phyloP scores from a whole-genome alignment of 2,888 invertebrate species.

The Xestia sexstrigata region DNA sequence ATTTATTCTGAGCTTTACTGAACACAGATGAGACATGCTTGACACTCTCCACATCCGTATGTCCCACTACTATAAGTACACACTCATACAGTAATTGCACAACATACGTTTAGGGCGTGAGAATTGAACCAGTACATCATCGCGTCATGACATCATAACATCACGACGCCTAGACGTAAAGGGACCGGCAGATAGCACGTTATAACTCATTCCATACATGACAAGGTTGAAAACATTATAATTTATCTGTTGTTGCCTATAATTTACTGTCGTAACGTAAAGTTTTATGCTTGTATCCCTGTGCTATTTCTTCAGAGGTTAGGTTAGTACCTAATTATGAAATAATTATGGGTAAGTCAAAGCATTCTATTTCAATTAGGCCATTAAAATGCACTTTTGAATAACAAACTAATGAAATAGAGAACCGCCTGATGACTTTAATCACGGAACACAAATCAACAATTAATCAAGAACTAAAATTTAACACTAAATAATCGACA shows the following conservation, averaged over 20 bases:
- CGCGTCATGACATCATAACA: constrained; percentile 33
- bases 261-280: constrained; percentile 29
- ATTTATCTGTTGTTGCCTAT: constrained; percentile 8
- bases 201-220: background rate
- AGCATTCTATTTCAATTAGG: background rate
- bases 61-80: constrained; percentile 4
- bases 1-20: background rate
- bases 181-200: background rate
- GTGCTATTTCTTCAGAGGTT: background rate
- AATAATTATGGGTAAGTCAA: background rate
- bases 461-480: no score
- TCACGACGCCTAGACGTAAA: constrained; percentile 25
- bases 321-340: background rate
- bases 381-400: background rate
- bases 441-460: background rate
- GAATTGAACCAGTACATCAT: constrained; percentile 55
- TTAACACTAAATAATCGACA: no score
- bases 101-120: constrained; percentile 53
- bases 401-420: background rate
- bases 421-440: background rate
- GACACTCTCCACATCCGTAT: constrained; percentile 10
- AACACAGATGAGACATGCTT: background rate
- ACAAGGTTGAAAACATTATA: constrained; percentile 23
- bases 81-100: constrained; percentile 40
- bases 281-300: constrained; percentile 16